Conservation (phyloP, 1,140 invertebrate species). For the Aricia agestis region DNA sequence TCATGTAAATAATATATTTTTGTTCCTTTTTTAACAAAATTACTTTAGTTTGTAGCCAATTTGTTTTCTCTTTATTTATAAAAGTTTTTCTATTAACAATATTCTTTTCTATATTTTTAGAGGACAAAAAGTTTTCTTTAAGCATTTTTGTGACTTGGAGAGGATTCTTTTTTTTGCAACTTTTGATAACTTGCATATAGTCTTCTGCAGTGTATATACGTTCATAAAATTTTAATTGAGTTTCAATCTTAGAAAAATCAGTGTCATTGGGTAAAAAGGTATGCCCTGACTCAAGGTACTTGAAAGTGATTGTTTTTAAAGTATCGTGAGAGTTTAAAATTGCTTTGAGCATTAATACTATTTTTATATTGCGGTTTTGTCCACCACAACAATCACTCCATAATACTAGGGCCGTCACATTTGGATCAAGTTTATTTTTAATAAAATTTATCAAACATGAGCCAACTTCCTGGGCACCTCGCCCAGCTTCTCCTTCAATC, state of each 20-base stretch:
- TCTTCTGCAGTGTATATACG: constrained; percentile 25
- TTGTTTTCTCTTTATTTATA: constrained; percentile 25
- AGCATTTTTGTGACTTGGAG: constrained; percentile 28
- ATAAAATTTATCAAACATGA: constrained; percentile 47
- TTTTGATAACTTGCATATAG: constrained; percentile 30
- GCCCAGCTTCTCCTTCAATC: constrained; percentile 42
- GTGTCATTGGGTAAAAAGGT: constrained; percentile 55
- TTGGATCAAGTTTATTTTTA: constrained; percentile 27
- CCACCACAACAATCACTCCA: constrained; percentile 56
- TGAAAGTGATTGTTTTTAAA: constrained; percentile 39
- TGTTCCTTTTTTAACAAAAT: constrained; percentile 21
- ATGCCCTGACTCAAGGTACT: constrained; percentile 50
- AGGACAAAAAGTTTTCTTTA: constrained; percentile 27
- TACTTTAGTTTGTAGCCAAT: constrained; percentile 28
- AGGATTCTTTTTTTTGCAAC: constrained; percentile 27
- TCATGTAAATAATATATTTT: constrained; percentile 20
- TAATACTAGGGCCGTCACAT: constrained; percentile 43
- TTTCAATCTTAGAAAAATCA: constrained; percentile 33
- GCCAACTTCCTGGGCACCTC: constrained; percentile 47
- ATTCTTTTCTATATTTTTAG: constrained; percentile 26
- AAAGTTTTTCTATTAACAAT: constrained; percentile 28
- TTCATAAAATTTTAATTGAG: constrained; percentile 24
- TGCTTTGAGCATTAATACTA: constrained; percentile 44
- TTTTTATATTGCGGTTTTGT: constrained; percentile 57
- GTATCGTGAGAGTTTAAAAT: constrained; percentile 33